Percentiles rank a stretch among this genome's conserved stretches.
phyloP scores from a whole-genome alignment of 2,797 vertebrate genomes.

The Hippocampus kuda region DNA sequence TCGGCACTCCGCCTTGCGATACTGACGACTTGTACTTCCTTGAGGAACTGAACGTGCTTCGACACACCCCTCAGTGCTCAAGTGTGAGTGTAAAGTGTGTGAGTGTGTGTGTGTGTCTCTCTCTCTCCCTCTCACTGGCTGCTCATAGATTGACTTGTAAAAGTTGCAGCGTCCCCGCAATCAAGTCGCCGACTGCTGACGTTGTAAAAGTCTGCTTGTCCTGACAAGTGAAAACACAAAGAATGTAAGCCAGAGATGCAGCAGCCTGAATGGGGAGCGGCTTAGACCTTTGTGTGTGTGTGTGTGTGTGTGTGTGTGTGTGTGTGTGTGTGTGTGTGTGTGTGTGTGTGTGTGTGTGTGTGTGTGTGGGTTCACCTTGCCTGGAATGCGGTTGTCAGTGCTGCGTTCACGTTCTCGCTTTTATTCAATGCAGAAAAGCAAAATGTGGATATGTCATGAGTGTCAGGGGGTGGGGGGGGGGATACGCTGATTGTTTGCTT shows the following conservation, averaged over 20 bases:
- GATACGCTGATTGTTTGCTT: not conserved
- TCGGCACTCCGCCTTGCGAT: constrained; percentile 59
- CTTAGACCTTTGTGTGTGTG: constrained; percentile 47
- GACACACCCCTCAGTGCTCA: constrained; percentile 66
- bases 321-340: constrained; percentile 23
- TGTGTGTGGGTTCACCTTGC: constrained; percentile 52
- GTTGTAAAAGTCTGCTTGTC: constrained; percentile 60
- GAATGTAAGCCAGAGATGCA: constrained; percentile 67
- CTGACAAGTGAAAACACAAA: constrained; percentile 72
- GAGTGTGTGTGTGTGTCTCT: constrained; percentile 12
- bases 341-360: constrained; percentile 34
- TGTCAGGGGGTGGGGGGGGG: not conserved
- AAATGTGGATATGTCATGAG: not conserved
- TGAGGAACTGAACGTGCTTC: constrained; percentile 74
- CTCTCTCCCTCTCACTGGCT: constrained; percentile 26
- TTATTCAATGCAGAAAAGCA: not conserved
- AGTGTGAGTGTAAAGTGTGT: constrained; percentile 14
- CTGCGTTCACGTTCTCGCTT: constrained; percentile 16
- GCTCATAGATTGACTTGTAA: constrained; percentile 42
- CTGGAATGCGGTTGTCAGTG: constrained; percentile 63
- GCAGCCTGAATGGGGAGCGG: constrained; percentile 62
- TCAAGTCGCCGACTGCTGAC: constrained; percentile 51
- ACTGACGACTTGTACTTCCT: constrained; percentile 75
- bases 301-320: constrained; percentile 31
- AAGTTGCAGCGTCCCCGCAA: constrained; percentile 10